Base-by-base conservation (phyloP, 2,888 invertebrate genomes). In the Tuta absoluta region DNA sequence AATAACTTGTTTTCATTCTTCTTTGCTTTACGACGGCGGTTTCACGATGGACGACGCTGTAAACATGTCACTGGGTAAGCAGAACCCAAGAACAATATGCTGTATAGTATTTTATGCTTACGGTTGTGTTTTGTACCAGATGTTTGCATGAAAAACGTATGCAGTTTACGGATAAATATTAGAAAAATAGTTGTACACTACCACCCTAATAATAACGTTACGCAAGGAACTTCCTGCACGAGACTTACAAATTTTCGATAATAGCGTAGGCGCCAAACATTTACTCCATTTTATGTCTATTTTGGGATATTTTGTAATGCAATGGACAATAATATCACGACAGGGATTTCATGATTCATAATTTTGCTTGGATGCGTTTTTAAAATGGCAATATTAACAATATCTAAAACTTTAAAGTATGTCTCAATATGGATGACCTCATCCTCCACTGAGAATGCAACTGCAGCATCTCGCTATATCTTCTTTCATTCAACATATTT, bases 51-150 rank as follows among this genome's bases (percentile, higher is more conserved):
- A 83, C 38, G 90, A 90, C 74, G 79, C 87, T 23, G 83, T 89
- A 17, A 87, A 89, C 77, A 88, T 90, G 89, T 89, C 90, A 65
- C 72, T 90, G 64, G 90, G 90, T 89, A 82, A 82, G 84, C 28
- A 58, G 58, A 62, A 23, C 28, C 14, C 17, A 21, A 0, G 21
- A 24, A 2, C 41, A 60, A 60, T 60, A 60, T 60, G 59, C 21
- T 21, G 33, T 17, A n/a, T 17, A 37, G 38, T 8, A 38, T 48
- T 63, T 64, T 66, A 65, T 63, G 67, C 28, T 56, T 56, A 17
- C 56, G 58, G 7, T 58, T 5, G 14, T 56, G 56, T 28, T 56
- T 28, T 28, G 28, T 17, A 24, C n/a, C 14, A 24, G n/a, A 33
- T 56, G 23, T 56, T 56, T 14, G 14, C n/a, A 21, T 24, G 2